These are phyloP conservation scores for Tupiocoris notatus DNA, from an alignment of 2,888 invertebrate genomes.

Conservation along the genomic window DNA sequence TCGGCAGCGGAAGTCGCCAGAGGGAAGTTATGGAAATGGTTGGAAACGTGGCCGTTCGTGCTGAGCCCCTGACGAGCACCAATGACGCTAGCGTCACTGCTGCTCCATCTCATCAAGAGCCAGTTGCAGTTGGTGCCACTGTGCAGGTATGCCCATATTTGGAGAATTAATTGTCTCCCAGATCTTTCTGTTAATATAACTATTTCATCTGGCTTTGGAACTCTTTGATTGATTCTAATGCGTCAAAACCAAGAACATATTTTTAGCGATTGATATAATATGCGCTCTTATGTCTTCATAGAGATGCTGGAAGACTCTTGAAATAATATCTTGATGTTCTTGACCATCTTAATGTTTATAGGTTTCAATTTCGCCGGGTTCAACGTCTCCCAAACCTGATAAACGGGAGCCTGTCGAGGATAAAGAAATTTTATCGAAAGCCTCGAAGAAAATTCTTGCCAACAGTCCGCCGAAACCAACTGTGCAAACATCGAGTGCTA, in stretches of 20 bases:
- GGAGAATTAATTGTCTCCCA: background rate
- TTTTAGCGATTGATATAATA: too few relatives aligned
- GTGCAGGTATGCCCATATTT: background rate
- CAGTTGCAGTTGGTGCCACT: background rate
- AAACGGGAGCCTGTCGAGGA: slow-evolving; percentile 8
- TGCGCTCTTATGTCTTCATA: too few relatives aligned
- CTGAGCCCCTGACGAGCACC: background rate
- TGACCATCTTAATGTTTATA: too few relatives aligned
- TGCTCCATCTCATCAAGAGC: background rate
- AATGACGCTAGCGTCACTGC: background rate
- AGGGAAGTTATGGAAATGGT: slow-evolving; percentile 27
- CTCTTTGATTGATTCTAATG: too few relatives aligned
- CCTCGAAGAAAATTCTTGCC: slow-evolving; percentile 21
- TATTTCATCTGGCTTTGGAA: too few relatives aligned
- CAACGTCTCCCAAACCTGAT: background rate
- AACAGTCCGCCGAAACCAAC: slow-evolving; percentile 23
- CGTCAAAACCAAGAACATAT: too few relatives aligned
- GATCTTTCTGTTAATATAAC: too few relatives aligned
- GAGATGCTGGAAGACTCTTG: too few relatives aligned
- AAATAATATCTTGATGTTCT: too few relatives aligned
- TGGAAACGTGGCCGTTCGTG: slow-evolving; percentile 29
- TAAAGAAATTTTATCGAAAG: slow-evolving; percentile 10
- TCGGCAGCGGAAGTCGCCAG: background rate
- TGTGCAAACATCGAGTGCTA: background rate
- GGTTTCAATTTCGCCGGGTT: too few relatives aligned